Conservation (phyloP, 2,113 vertebrate species). For the Ascaphus truei region DNA sequence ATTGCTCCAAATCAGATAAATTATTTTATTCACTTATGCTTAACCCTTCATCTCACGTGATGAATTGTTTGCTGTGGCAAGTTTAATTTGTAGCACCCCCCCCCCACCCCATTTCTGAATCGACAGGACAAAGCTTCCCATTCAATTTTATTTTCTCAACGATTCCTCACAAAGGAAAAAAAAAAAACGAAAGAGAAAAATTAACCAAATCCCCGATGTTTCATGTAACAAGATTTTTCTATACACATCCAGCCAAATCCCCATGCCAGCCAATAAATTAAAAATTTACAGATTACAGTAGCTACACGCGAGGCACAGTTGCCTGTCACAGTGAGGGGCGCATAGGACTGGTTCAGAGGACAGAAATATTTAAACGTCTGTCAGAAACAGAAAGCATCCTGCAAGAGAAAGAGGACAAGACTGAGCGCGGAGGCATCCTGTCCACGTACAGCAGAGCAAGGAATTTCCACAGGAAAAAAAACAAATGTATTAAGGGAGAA, state of each 20-base stretch:
- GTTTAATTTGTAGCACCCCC: too few species aligned
- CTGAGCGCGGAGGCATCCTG: neutral
- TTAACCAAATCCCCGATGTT: constrained; percentile 20
- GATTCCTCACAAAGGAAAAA: constrained; percentile 28
- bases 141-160: constrained; percentile 19
- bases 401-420: neutral
- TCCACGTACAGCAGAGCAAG: neutral
- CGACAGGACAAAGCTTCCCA: constrained; percentile 1
- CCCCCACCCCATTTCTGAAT: too few species aligned
- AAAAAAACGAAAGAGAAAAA: constrained; percentile 15
- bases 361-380: constrained; percentile 2
- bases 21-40: too few species aligned
- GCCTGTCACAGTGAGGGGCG: constrained; percentile 30
- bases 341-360: too few species aligned
- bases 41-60: too few species aligned
- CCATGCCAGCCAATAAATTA: constrained; percentile 37
- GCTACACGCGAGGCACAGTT: constrained; percentile 19
- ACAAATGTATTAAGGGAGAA: neutral
- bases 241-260: constrained; percentile 24
- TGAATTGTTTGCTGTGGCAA: too few species aligned
- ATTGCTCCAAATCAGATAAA: too few species aligned
- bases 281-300: constrained; percentile 28
- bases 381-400: constrained; percentile 22
- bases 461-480: neutral
- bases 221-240: constrained; percentile 20